Evolutionary conservation across 1,140 invertebrate species (phyloP), one percentile per base, ranked within the genome.

Genomic region (Uloborus diversus): DNA sequence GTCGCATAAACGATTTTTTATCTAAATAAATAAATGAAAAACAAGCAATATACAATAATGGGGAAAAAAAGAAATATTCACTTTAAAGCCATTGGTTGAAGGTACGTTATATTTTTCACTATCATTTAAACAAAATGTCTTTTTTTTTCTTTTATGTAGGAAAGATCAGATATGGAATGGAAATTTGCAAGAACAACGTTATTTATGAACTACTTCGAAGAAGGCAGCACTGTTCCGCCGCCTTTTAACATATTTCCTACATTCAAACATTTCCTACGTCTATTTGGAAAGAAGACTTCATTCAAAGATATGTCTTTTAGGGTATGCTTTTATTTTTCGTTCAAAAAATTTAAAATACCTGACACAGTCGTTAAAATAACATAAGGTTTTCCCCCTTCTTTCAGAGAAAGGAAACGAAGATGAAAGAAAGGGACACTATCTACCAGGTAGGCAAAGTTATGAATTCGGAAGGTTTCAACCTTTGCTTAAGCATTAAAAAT

Each of bases 121-220:
- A n/a, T n/a, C n/a, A n/a, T n/a, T n/a, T n/a, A n/a, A n/a, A n/a
- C n/a, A n/a, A n/a, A n/a, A n/a, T n/a, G n/a, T n/a, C n/a, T n/a
- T n/a, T n/a, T n/a, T n/a, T n/a, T n/a, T n/a, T n/a, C n/a, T n/a
- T n/a, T n/a, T n/a, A n/a, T n/a, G 23, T 85, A 99, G 96, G 96
- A 98, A 89, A 92, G 96, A 82, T 95, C 97, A 0, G 97, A 99
- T 87, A 92, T 94, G 47, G 97, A 99, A 87, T 99, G 97, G 97
- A 99, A 99, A 88, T 99, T 99, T 88, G 97, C 97, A 0, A 89
- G 97, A 68, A 96, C 94, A 83, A 97, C 96, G 88, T 88, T 99
- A 20, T 99, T 97, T 96, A 97, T 99, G 84, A 98, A 96, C 86
- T 99, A 97, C 88, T 99, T 99, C 87, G 97, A 99, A 87, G 96